Base-by-base conservation (phyloP, 1,140 invertebrate species). In the Araneus ventricosus region DNA sequence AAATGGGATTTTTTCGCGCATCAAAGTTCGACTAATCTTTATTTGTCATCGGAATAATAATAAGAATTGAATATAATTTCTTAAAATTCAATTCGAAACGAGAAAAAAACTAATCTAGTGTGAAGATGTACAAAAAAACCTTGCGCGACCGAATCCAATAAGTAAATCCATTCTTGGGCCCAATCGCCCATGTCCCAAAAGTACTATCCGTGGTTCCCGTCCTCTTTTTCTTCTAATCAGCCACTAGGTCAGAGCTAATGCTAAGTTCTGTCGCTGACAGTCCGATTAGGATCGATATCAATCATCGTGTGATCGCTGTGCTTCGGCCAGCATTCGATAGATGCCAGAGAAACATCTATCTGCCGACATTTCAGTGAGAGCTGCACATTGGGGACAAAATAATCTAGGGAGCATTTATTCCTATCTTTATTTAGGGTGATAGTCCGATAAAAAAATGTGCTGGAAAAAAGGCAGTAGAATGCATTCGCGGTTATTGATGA, bases 271-370 rank as follows among this genome's bases (percentile, higher is more conserved):
- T 75, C 70, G 30, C 70, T 75, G 70, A 75, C 70, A 75, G 27
- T 75, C 70, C 70, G 70, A 75, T 75, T 75, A 75, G 30, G 70
- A 75, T 75, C 70, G 20, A 75, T 75, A 75, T 75, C 70, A 75
- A 75, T 75, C 70, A 75, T 75, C 70, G 17, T 67, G 63, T 27
- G 63, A 67, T 67, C 63, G 61, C 61, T 27, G 61, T 24, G 61
- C 67, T 70, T 70, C 67, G 70, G 20, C 34, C 30, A 34, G 27
- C 70, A 34, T 67, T 67, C 63, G 63, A 67, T 67, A 67, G 27
- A 67, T 75, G 70, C 30, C 70, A 34, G 30, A 75, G 70, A 75
- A 75, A 75, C 70, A 75, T 34, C 34, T 75, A 75, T 75, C 30
- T 75, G 27, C 34, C 34, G 70, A 75, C 70, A 75, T 75, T 30